A percentile compares a stretch with the other conserved stretches of the same genome.
Conservation (phyloP, 2,797 vertebrate genomes). For the Microctenopoma stevenorrisi region DNA sequence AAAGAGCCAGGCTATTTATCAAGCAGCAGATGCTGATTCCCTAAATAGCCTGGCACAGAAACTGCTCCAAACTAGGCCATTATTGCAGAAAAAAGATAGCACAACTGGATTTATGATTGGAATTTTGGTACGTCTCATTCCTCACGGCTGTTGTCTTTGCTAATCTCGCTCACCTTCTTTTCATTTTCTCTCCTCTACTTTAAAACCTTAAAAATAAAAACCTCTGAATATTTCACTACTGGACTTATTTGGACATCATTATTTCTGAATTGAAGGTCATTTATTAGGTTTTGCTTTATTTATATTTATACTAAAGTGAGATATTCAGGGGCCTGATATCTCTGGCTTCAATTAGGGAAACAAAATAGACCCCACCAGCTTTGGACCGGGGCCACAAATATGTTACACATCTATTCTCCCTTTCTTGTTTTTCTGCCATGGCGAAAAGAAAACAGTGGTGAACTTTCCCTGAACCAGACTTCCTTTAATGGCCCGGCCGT, state of each 20-base stretch:
- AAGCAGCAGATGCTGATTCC: conserved; percentile 86
- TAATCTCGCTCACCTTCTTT: conserved; percentile 31
- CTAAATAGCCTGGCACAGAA: conserved; percentile 88
- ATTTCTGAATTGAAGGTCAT: conserved; percentile 65
- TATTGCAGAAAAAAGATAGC: conserved; percentile 71
- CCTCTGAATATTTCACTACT: conserved; percentile 23
- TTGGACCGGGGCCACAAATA: conserved; percentile 85
- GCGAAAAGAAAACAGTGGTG: conserved; percentile 96
- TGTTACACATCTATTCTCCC: conserved; percentile 87
- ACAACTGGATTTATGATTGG: conserved; percentile 76
- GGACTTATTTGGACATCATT: conserved; percentile 63
- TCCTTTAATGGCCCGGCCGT: conserved; percentile 94
- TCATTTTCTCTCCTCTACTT: conserved; percentile 20
- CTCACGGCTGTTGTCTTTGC: conserved; percentile 38
- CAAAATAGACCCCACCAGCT: conserved; percentile 83
- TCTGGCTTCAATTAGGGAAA: conserved; percentile 89
- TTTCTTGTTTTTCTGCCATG: conserved; percentile 90
- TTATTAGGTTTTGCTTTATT: conserved; percentile 69
- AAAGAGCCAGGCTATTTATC: conserved; percentile 85
- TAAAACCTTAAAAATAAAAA: conserved; percentile 28
- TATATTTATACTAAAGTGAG: conserved; percentile 80
- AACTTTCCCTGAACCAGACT: conserved; percentile 99
- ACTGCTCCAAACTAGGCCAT: conserved; percentile 85
- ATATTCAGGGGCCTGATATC: conserved; percentile 84
- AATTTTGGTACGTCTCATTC: conserved; percentile 55